These are phyloP conservation scores for Helarctos malayanus DNA, from an alignment of 2,797 vertebrate genomes.

Conservation along the genomic window DNA sequence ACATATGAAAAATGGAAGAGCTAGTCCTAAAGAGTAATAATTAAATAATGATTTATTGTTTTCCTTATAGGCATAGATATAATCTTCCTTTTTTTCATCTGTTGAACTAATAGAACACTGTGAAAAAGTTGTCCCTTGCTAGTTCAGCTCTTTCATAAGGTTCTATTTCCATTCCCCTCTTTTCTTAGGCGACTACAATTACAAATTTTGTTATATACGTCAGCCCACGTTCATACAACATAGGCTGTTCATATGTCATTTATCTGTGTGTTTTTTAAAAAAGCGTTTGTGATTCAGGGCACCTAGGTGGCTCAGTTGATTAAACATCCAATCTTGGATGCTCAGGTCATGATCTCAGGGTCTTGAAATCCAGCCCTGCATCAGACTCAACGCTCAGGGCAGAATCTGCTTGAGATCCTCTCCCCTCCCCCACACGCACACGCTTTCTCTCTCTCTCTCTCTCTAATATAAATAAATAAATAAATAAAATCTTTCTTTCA, in stretches of 20 bases:
- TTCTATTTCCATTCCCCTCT: not conserved
- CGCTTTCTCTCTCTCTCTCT: no score
- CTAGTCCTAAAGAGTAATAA: not conserved
- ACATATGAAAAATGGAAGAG: conserved; percentile 1
- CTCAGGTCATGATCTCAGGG: not conserved
- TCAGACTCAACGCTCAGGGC: not conserved
- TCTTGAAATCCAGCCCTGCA: not conserved
- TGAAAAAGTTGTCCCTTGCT: not conserved
- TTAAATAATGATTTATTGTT: not conserved
- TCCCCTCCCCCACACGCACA: no score
- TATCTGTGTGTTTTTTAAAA: not conserved
- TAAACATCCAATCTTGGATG: not conserved
- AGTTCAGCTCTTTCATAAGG: not conserved
- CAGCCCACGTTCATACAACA: not conserved
- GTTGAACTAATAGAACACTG: conserved; percentile 7
- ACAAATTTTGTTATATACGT: not conserved
- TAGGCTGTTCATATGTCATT: not conserved
- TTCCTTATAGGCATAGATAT: not conserved
- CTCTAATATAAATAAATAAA: no score
- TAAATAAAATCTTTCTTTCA: no score
- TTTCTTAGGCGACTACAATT: not conserved
- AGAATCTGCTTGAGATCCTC: no score
- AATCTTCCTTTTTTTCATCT: not conserved
- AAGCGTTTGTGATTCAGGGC: conserved; percentile 28
- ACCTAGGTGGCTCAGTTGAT: not conserved